phyloP scores from a whole-genome alignment of 2,113 vertebrate genomes.

The Petaurus breviceps region DNA sequence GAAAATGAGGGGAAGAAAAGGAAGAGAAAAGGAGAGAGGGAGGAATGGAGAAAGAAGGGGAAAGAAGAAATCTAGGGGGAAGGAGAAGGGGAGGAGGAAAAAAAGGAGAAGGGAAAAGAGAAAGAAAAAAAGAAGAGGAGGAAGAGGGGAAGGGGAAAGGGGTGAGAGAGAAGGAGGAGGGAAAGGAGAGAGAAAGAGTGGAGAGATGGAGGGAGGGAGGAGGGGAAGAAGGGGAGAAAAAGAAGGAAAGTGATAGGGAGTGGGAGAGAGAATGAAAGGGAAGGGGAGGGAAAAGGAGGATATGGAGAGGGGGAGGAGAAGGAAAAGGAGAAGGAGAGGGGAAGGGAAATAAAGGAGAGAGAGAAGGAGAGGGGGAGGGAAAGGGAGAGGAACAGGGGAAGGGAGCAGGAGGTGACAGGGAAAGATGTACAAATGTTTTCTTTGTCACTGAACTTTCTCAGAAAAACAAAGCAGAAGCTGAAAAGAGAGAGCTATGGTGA shows the following conservation, averaged over 20 bases:
- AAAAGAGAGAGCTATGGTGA: neutral
- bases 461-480: neutral
- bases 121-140: fast-evolving
- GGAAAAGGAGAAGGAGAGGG: no score
- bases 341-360: no score
- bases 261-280: neutral
- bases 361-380: no score
- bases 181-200: neutral
- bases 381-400: neutral
- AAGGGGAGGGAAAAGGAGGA: no score
- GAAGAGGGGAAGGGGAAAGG: neutral
- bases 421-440: neutral
- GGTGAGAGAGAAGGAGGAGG: neutral
- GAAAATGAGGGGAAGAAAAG: no score
- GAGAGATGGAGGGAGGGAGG: neutral
- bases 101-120: neutral
- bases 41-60: no score
- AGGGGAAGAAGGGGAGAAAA: neutral
- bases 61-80: neutral
- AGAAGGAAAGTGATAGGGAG: no score
- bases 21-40: no score
- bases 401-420: no score
- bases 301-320: no score
- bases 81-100: neutral
- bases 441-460: neutral